These are phyloP conservation scores for Campylorhamphus procurvoides DNA, from an alignment of 2,113 vertebrate genomes.

Conservation along the genomic window DNA sequence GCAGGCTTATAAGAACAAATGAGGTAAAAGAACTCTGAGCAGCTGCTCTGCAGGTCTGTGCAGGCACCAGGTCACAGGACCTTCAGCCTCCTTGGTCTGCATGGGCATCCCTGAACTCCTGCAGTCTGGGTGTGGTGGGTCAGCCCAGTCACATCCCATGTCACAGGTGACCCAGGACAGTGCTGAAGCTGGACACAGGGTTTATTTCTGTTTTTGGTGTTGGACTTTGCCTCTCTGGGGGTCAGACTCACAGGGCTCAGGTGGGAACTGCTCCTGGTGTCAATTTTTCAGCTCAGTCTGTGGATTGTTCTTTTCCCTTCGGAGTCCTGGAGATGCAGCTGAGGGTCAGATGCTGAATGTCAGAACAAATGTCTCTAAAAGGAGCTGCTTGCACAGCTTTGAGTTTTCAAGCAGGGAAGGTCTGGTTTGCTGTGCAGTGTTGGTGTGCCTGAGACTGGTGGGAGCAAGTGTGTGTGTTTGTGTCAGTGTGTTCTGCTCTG, in stretches of 20 bases:
- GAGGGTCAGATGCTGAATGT: background rate
- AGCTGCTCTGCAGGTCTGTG: background rate
- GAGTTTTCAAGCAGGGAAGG: background rate
- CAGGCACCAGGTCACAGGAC: background rate
- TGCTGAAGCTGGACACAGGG: background rate
- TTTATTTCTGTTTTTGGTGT: background rate
- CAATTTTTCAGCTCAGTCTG: background rate
- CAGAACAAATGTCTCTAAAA: background rate
- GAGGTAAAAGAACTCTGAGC: background rate
- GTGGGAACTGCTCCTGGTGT: background rate
- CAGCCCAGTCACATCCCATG: background rate
- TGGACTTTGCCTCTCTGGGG: background rate
- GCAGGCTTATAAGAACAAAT: background rate
- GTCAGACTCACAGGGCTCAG: background rate
- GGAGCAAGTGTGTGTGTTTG: background rate
- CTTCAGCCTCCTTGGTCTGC: background rate
- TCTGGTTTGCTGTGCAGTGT: background rate
- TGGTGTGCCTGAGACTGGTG: background rate
- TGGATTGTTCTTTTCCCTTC: background rate
- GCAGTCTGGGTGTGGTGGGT: background rate
- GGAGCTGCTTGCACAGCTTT: background rate
- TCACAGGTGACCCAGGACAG: background rate
- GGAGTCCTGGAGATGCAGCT: background rate
- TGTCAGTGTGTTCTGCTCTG: background rate
- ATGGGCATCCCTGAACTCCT: background rate